phyloP scores from a whole-genome alignment of 2,113 vertebrate species.

The Nothoprocta pentlandii region DNA sequence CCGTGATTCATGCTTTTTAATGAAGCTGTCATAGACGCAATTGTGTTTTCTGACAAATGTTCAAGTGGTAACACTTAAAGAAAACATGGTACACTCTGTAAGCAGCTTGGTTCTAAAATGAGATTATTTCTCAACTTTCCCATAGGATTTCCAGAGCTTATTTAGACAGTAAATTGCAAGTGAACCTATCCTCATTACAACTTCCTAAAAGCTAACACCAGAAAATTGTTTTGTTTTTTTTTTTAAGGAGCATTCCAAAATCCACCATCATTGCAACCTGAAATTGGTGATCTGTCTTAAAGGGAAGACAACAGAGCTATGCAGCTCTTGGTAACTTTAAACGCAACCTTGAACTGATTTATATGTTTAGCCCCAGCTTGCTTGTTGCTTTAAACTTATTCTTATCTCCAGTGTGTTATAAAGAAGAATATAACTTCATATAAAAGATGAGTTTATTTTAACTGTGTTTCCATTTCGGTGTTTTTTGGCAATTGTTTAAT shows the following conservation, averaged over 20 bases:
- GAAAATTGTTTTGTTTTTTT: neutral
- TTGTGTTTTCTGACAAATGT: constrained; percentile 4
- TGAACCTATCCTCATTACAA: neutral
- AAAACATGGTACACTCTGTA: neutral
- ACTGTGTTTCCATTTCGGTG: constrained; percentile 8
- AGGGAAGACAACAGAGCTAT: neutral
- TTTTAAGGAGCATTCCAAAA: neutral
- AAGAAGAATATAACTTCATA: neutral
- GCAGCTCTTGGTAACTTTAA: neutral
- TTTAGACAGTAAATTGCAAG: constrained; percentile 5
- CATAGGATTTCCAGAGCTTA: neutral
- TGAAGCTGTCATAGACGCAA: neutral
- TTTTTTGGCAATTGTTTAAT: constrained; percentile 29
- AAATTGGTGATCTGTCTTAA: neutral
- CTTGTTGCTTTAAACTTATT: neutral
- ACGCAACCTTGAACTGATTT: neutral
- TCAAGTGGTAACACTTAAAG: neutral
- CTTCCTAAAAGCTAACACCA: neutral
- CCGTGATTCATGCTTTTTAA: constrained; percentile 32
- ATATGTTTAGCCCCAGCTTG: neutral
- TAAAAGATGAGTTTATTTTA: constrained; percentile 38
- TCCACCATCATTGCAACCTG: neutral
- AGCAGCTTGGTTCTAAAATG: constrained; percentile 19
- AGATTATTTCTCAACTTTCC: neutral
- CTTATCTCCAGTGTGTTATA: too few relatives aligned